A percentile compares a stretch with the other conserved stretches of the same genome.
Conservation (phyloP, 2,113 vertebrate species). For the Ancistrus triradiatus region DNA sequence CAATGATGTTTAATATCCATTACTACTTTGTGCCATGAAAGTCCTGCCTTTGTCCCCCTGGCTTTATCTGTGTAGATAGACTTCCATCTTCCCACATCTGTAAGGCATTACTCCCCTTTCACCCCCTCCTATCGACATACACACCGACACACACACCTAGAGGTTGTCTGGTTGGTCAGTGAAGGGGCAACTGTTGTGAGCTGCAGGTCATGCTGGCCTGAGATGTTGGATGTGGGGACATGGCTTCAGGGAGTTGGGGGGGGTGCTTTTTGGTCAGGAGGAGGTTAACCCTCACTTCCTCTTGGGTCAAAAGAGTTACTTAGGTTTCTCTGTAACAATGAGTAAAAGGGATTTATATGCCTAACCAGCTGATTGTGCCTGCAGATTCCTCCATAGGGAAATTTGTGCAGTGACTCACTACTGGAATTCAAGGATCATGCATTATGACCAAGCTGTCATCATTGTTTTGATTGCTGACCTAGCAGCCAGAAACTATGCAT, state of each 20-base stretch:
- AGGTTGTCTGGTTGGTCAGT: constrained; percentile 52
- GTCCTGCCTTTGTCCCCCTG: constrained; percentile 2
- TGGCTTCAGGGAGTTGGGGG: constrained; percentile 36
- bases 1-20: constrained; percentile 69
- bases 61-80: constrained; percentile 7
- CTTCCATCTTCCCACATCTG: constrained; percentile 28
- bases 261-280: constrained; percentile 43
- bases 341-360: too few relatives aligned
- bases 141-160: not conserved
- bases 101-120: constrained; percentile 14
- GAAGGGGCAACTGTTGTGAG: constrained; percentile 60
- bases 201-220: constrained; percentile 66
- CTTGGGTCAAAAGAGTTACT: constrained; percentile 34
- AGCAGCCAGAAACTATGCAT: too few relatives aligned
- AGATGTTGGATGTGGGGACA: constrained; percentile 53
- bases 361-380: too few relatives aligned
- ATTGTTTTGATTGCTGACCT: too few relatives aligned
- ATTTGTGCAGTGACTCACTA: too few relatives aligned
- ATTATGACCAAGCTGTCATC: too few relatives aligned
- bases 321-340: too few relatives aligned
- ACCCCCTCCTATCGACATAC: constrained; percentile 49
- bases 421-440: too few relatives aligned
- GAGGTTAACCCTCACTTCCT: constrained; percentile 41
- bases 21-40: constrained; percentile 60
- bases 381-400: too few relatives aligned